Base-by-base conservation (phyloP, 2,888 invertebrate species). In the Stenodema calcarata region DNA sequence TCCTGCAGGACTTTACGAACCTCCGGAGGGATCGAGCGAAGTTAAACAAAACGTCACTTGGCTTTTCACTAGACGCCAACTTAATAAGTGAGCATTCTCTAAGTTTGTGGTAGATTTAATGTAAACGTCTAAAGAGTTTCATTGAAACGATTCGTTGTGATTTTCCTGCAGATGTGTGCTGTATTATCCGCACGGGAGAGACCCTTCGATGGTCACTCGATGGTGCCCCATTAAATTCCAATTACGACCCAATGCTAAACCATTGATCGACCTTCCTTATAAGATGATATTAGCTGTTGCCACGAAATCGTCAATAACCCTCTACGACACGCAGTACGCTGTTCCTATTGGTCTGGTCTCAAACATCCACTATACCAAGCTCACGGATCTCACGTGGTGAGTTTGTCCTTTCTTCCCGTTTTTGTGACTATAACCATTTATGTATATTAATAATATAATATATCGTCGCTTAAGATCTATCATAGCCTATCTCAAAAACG, bases 231-330 rank as follows among this genome's bases (percentile, higher is more conserved):
- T 94, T 4, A 91, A 94, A 87, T 97, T 94, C 91, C 91, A 94
- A 89, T 91, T 95, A 18, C 92, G 93, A 3, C 90, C 92, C n/a
- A 42, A 82, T 41, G 94, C 94, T 14, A 93, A 94, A 2, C 91
- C 94, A 0, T 90, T 93, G 16, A 91, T 95, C 88, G 91, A 93
- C 14, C 91, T 96, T 69, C 95, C 95, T 0, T 96, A 95, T 90
- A 93, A 99, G 87, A 94, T 97, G 92, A 92, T 99, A 86, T 96
- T 98, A 91, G 99, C 99, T 0, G 95, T 99, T 16, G 98, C 96
- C 27, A 97, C 98, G 0, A 95, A 95, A 89, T 95, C 95, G 89
- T 95, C 96, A 35, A 94, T 99, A 44, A 92, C 96, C 86, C 92
- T 98, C 62, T 97, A 97, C 90, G 98, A 98, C 90, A 97, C 97